Percentiles rank a stretch among this genome's conserved stretches.
These are phyloP conservation scores for Stenchaetothrips biformis DNA, from an alignment of 2,888 invertebrate species.

Conservation along the genomic window DNA sequence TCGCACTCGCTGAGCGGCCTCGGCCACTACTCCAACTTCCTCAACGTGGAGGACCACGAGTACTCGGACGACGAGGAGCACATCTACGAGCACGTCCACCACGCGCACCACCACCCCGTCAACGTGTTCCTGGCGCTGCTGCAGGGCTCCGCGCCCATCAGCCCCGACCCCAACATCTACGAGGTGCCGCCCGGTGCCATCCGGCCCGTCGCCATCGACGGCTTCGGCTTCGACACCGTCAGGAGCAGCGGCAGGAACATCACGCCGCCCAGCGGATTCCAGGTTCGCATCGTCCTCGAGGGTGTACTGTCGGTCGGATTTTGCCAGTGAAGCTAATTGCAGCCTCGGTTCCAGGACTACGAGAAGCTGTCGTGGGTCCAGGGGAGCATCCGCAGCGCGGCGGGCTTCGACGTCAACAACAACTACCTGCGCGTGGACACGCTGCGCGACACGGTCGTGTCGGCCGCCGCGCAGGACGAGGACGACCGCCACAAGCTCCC, in stretches of 20 bases:
- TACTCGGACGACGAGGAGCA: constrained; percentile 34
- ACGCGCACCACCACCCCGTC: constrained; percentile 29
- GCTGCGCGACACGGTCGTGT: neutral
- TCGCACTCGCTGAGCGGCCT: constrained; percentile 4
- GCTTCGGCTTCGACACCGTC: constrained; percentile 27
- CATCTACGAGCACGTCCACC: constrained; percentile 36
- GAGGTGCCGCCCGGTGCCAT: constrained; percentile 36
- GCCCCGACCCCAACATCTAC: constrained; percentile 36
- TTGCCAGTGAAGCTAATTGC: neutral
- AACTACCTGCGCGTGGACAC: constrained; percentile 13
- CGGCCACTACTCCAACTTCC: neutral
- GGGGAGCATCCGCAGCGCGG: neutral
- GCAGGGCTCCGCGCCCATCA: constrained; percentile 30
- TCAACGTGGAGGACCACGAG: neutral
- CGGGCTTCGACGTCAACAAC: neutral
- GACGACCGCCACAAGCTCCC: constrained; percentile 27
- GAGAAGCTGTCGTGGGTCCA: constrained; percentile 25
- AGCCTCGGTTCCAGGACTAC: constrained; percentile 29
- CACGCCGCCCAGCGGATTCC: constrained; percentile 34
- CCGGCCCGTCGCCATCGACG: constrained; percentile 28
- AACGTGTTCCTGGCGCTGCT: constrained; percentile 34
- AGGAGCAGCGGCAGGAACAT: constrained; percentile 28
- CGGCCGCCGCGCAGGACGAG: constrained; percentile 11
- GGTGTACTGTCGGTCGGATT: neutral
- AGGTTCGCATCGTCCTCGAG: constrained; percentile 31